phyloP scores from a whole-genome alignment of 2,797 vertebrate species.

The Lacerta viridis region DNA sequence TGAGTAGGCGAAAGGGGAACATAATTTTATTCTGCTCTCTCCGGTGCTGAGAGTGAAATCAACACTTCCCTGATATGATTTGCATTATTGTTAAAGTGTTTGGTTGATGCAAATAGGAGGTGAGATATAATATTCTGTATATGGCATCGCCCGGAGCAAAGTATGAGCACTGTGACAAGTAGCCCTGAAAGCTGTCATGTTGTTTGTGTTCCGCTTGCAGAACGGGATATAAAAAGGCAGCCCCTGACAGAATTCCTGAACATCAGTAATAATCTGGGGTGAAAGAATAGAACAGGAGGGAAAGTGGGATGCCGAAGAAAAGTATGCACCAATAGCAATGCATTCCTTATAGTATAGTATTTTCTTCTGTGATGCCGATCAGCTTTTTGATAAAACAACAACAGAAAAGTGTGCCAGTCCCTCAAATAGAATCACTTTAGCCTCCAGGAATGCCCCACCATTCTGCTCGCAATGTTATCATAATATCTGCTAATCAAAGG shows the following conservation, averaged over 20 bases:
- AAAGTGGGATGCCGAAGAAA: conserved; percentile 46
- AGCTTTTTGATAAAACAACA: conserved; percentile 44
- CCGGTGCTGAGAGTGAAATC: conserved; percentile 66
- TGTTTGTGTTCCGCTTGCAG: conserved; percentile 75
- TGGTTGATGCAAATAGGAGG: conserved; percentile 75
- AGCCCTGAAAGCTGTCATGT: conserved; percentile 73
- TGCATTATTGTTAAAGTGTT: conserved; percentile 76
- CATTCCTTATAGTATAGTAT: conserved; percentile 23
- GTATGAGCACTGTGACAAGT: conserved; percentile 74
- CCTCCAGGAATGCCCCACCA: conserved; percentile 47
- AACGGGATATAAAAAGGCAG: conserved; percentile 71
- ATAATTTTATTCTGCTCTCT: conserved; percentile 66
- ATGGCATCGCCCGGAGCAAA: conserved; percentile 75
- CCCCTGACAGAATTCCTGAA: conserved; percentile 74
- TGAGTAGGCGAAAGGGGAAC: conserved; percentile 60
- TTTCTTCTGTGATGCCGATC: conserved; percentile 53
- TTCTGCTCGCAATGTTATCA: conserved; percentile 22
- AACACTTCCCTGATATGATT: conserved; percentile 69
- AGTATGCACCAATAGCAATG: conserved; percentile 24
- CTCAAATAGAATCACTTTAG: conserved; percentile 25
- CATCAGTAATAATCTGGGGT: conserved; percentile 67
- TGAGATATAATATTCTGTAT: conserved; percentile 76
- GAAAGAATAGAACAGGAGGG: conserved; percentile 58
- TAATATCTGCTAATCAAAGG: conserved; percentile 50
- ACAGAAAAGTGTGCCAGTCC: not conserved